phyloP scores from a whole-genome alignment of 2,888 invertebrate genomes.

The Ochlodes sylvanus region DNA sequence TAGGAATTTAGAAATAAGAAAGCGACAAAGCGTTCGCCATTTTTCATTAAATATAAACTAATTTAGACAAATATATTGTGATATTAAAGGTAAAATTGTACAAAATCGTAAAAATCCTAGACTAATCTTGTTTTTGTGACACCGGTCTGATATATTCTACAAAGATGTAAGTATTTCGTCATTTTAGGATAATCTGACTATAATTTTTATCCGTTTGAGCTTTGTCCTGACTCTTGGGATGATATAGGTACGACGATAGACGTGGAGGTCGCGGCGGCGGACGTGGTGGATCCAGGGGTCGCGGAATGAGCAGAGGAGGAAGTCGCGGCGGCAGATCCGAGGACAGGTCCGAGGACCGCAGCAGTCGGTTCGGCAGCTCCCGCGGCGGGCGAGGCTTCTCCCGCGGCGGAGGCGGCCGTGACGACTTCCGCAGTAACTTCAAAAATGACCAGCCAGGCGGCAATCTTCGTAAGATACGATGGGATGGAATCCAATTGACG shows the following conservation, averaged over 20 bases:
- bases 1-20: slow-evolving; percentile 23
- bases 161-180: slow-evolving; percentile 60
- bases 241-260: slow-evolving; percentile 80
- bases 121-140: slow-evolving; percentile 15
- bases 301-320: slow-evolving; percentile 43
- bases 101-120: slow-evolving; percentile 19
- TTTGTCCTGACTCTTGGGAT: slow-evolving; percentile 42
- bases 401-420: slow-evolving; percentile 68
- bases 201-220: slow-evolving; percentile 37
- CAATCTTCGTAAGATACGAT: slow-evolving; percentile 92
- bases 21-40: slow-evolving; percentile 40
- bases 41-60: slow-evolving; percentile 11
- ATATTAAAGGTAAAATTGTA: slow-evolving; percentile 4
- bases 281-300: slow-evolving; percentile 63
- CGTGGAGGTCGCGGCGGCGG: slow-evolving; percentile 73
- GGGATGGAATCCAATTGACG: slow-evolving; percentile 92
- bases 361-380: slow-evolving; percentile 65
- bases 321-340: slow-evolving; percentile 63
- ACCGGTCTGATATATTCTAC: slow-evolving; percentile 29
- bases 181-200: slow-evolving; percentile 28
- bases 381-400: slow-evolving; percentile 66
- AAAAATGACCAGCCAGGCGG: slow-evolving; percentile 90
- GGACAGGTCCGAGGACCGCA: slow-evolving; percentile 77
- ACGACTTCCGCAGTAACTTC: slow-evolving; percentile 74
- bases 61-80: slow-evolving; percentile 22